Base-by-base conservation (phyloP, 2,797 vertebrate genomes). In the Anniella stebbinsi region DNA sequence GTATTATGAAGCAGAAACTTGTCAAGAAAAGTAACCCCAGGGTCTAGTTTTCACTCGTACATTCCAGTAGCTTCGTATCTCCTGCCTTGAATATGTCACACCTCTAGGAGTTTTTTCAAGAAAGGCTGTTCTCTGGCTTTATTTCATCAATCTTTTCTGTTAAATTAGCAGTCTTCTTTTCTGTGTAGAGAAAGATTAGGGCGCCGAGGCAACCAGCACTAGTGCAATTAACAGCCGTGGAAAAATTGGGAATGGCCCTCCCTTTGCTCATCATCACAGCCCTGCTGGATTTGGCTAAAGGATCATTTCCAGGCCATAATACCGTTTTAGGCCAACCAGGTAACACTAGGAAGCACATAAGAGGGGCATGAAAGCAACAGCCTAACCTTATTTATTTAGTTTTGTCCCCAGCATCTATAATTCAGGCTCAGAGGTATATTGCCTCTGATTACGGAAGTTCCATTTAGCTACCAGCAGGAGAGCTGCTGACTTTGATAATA, bases 121-220 rank as follows among this genome's bases (percentile, higher is more conserved):
- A 28, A 69, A 80, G n/a, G 36, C 33, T 17, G 23, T 41, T 41
- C 76, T 0, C 30, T 38, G 82, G 38, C 33, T 93, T 76, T 75
- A 45, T 57, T 76, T 54, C 91, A 72, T 36, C 23, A 1, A 36
- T 41, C 45, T 41, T 38, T 33, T 73, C 33, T 72, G 23, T 66
- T 70, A 63, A 28, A 75, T 15, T 11, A 41, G 25, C 86, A 17
- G 84, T 23, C 84, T 84, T 45, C 73, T 83, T 73, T n/a, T 36
- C 5, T 87, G 17, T 57, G 66, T 67, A 92, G 60, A 41, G 45
- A 92, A 73, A 94, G 85, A 38, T 69, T 88, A 86, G 11, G 87
- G 6, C 15, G 38, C 36, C 67, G 41, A 86, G 91, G 75, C 67
- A 87, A 82, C 23, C 77, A 91, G 84, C 90, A 92, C 38, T 80